Conservation (phyloP, 2,797 vertebrate genomes). For the Brotula barbata region DNA sequence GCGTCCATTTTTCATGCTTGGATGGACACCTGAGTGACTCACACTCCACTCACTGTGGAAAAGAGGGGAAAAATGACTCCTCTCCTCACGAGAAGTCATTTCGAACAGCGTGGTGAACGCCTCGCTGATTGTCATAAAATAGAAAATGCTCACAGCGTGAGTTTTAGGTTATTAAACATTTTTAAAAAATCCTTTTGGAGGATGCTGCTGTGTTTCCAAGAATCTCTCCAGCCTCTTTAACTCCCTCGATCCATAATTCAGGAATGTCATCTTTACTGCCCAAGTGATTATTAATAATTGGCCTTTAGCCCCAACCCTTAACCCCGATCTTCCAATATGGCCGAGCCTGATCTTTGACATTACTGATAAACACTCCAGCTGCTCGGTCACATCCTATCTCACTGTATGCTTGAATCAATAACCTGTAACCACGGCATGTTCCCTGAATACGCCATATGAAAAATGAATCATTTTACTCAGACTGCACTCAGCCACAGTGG, state of each 20-base stretch:
- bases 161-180: neutral
- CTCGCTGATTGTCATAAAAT: neutral
- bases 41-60: no score
- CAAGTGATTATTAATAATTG: constrained; percentile 6
- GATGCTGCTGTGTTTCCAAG: neutral
- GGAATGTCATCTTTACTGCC: neutral
- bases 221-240: constrained; percentile 11
- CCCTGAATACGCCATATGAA: neutral
- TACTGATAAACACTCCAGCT: neutral
- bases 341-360: constrained; percentile 13
- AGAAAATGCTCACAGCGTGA: neutral
- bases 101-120: neutral
- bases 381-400: constrained; percentile 4
- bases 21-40: no score
- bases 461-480: constrained; percentile 26
- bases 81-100: no score
- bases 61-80: no score
- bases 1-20: no score
- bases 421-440: neutral
- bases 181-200: neutral
- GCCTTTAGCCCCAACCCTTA: constrained; percentile 1
- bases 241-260: constrained; percentile 1
- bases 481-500: neutral
- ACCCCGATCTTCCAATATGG: constrained; percentile 1
- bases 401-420: constrained; percentile 19